These are phyloP conservation scores for Corythornis madagascariensis DNA, from an alignment of 2,113 vertebrate species.

Conservation along the genomic window DNA sequence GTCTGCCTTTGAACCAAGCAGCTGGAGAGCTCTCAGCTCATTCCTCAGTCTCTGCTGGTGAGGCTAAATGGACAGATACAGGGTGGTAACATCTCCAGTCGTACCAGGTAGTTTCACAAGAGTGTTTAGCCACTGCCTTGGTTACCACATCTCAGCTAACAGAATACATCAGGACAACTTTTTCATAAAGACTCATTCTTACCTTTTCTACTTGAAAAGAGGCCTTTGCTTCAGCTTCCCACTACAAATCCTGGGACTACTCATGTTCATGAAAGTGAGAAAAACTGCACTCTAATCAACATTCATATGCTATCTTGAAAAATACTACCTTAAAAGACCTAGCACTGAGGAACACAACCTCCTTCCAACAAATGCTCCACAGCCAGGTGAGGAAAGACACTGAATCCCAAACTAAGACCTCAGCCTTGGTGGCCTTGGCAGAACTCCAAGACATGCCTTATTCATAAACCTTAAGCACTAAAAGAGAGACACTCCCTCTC, in stretches of 20 bases:
- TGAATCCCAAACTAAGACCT: not conserved
- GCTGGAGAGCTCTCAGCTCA: not conserved
- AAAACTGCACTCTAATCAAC: not conserved
- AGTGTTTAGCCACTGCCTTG: not conserved
- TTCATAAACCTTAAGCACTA: not conserved
- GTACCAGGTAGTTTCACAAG: not conserved
- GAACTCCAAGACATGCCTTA: not conserved
- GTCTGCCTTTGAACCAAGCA: not conserved
- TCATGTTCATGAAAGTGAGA: not conserved
- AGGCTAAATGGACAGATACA: not conserved
- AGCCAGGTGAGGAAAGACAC: not conserved
- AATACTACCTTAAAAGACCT: not conserved
- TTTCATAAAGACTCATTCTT: not conserved
- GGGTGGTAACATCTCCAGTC: not conserved
- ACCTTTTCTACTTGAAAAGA: not conserved
- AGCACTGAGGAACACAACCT: not conserved
- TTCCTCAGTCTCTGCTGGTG: not conserved
- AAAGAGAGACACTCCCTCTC: not conserved
- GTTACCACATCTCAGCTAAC: not conserved
- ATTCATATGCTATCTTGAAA: rapidly evolving
- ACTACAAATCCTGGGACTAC: not conserved
- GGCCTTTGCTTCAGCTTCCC: not conserved
- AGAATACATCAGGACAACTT: not conserved
- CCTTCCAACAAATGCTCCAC: not conserved
- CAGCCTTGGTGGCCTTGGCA: not conserved